Base-by-base conservation (phyloP, 2,113 vertebrate species). In the Turnix velox region DNA sequence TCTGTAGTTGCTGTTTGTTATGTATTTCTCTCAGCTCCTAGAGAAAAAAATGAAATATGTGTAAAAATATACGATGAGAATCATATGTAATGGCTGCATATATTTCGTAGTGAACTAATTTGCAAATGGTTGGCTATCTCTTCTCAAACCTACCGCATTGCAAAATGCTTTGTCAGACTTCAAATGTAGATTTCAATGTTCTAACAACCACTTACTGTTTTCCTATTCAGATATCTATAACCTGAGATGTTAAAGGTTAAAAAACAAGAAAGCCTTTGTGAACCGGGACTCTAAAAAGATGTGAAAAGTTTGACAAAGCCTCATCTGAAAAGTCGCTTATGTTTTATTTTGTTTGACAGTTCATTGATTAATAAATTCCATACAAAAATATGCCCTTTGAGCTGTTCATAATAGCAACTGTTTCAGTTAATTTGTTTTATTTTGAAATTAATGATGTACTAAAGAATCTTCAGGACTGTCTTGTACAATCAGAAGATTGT, bases 1-100 rank as follows among this genome's bases (percentile, higher is more conserved):
- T 99, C 96, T 99, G 98, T 52, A 99, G 97, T 84, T 99, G 99
- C 95, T 99, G 99, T 61, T 98, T 99, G 94, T 94, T 98, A 91
- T 99, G 99, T 93, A 99, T 99, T 97, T 99, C 99, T 95, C 99
- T 97, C 93, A 99, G 97, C 88, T 99, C 99, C 99, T 99, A 96
- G 46, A 97, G 93, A 93, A 66, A 93, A 83, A 40, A 84, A 48
- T 25, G 84, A 94, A 87, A 67, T 5, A 33, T 16, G 19, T 65
- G 39, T 91, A 66, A 94, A 48, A 10, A 33, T 14, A 48, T 17
- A 45, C 28, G 35, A 58, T n/a, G 28, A 16, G 69, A 69, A 61
- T 59, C 39, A 57, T 42, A 83, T 63, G 17, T 52, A 83, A 31
- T 2, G 20, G 40, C 9, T n/a, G 52, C 35, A 61, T 39, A 15